Base-by-base conservation (phyloP, 2,113 vertebrate species). In the Excalfactoria chinensis region DNA sequence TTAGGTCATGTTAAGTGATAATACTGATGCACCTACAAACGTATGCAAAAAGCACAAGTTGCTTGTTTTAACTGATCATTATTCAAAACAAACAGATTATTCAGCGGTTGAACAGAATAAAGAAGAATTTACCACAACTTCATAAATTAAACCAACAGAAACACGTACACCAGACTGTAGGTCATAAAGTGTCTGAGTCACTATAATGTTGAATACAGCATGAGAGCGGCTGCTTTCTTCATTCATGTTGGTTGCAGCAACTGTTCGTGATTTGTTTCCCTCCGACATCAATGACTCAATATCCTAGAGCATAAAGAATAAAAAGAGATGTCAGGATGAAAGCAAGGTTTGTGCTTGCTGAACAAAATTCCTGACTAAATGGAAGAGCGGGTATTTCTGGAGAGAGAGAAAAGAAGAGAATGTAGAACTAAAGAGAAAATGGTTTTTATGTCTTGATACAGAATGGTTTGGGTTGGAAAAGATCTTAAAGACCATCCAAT, bases 161-260 rank as follows among this genome's bases (percentile, higher is more conserved):
- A 78, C 63, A 91, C 98, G 66, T 97, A 99, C 98, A 89, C 98
- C 98, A 88, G 98, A 98, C 77, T 98, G 98, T 77, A 98, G 97
- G 96, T 99, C 98, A 60, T 97, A 98, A 20, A 99, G 98, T 0
- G 98, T 98, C 97, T 99, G 98, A 26, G 98, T 99, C 95, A 99
- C 96, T 86, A 98, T 97, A 86, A 99, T 98, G 85, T 97, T 99
- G 98, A 99, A 99, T 35, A 99, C 98, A 1, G 98, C 98, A 35
- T 99, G 98, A 43, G 98, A 99, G 26, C 98, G 98, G 86, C 98
- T 99, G 95, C 98, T 99, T 95, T 99, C 99, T 78, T 99, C 99
- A 25, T 99, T 99, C 99, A 99, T 99, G 97, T 99, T 99, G 94
- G 99, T 99, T 56, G 99, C 99, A 48, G 99, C 99, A 48, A 99